These are phyloP conservation scores for Alfaro cultratus DNA, from an alignment of 2,797 vertebrate species.

Conservation along the genomic window DNA sequence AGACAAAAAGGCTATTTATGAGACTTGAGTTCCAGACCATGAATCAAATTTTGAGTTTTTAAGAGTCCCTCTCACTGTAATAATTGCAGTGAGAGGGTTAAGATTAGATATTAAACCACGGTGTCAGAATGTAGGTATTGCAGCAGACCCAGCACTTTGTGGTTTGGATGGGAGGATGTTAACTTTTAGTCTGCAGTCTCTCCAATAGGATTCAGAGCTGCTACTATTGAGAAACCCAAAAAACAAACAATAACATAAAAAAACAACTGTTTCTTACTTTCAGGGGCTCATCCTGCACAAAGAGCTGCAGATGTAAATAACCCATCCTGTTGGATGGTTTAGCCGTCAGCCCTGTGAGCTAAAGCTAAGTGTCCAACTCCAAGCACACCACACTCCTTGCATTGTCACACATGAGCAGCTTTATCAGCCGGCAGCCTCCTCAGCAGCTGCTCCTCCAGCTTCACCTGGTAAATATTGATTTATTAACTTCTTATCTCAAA, in stretches of 20 bases:
- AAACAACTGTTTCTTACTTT: not conserved
- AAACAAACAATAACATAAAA: not conserved
- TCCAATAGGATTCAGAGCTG: not conserved
- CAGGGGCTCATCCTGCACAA: not conserved
- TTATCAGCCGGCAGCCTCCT: not conserved
- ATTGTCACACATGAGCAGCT: not conserved
- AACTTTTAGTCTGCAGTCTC: not conserved
- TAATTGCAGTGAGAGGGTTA: not conserved
- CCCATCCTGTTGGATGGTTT: not conserved
- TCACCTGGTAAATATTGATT: not conserved
- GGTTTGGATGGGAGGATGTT: not conserved
- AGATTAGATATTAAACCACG: not conserved
- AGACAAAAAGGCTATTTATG: not conserved
- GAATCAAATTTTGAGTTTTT: not conserved
- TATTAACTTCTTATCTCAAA: not conserved
- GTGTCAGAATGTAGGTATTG: not conserved
- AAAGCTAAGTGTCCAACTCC: not conserved
- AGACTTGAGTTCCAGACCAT: not conserved
- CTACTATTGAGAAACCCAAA: not conserved
- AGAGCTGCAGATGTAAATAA: slow-evolving; percentile 1
- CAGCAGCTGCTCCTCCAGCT: not conserved
- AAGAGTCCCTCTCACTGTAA: not conserved
- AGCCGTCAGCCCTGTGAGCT: not conserved
- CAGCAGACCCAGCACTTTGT: not conserved
- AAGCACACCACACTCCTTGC: not conserved